Conservation (phyloP, 2,113 vertebrate species). For the Indicator maculatus region DNA sequence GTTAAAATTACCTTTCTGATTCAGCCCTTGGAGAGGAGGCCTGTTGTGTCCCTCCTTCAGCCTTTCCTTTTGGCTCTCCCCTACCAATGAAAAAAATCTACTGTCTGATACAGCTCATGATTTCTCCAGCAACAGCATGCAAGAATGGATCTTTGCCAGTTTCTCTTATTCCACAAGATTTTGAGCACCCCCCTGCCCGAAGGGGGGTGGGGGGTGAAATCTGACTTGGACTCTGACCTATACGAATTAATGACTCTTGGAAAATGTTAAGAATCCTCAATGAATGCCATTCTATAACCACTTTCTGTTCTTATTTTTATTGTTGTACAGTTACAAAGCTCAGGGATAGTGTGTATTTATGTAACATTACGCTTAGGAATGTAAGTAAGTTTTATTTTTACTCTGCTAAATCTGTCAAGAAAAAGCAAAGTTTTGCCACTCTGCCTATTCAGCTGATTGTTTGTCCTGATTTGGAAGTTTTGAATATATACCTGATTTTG, state of each 20-base stretch:
- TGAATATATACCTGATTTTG: background rate
- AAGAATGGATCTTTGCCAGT: background rate
- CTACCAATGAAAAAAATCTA: background rate
- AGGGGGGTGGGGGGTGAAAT: background rate
- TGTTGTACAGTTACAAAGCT: background rate
- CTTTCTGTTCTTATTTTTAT: background rate
- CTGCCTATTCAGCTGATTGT: background rate
- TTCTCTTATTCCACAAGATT: background rate
- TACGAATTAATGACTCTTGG: background rate
- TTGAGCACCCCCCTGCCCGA: background rate
- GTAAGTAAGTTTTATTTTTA: background rate
- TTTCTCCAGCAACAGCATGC: conserved; percentile 4
- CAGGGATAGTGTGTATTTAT: background rate
- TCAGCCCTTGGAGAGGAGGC: background rate
- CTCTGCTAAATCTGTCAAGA: background rate
- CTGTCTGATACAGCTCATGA: background rate
- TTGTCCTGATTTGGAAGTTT: background rate
- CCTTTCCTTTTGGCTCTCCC: background rate
- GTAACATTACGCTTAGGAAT: background rate
- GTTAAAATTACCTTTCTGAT: conserved; percentile 36
- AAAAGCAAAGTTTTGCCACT: background rate
- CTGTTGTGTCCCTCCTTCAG: conserved; percentile 2
- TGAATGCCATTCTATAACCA: background rate
- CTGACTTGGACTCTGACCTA: background rate
- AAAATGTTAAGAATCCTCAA: background rate